phyloP scores from a whole-genome alignment of 2,113 vertebrate genomes.

The Emydura subglobosa region DNA sequence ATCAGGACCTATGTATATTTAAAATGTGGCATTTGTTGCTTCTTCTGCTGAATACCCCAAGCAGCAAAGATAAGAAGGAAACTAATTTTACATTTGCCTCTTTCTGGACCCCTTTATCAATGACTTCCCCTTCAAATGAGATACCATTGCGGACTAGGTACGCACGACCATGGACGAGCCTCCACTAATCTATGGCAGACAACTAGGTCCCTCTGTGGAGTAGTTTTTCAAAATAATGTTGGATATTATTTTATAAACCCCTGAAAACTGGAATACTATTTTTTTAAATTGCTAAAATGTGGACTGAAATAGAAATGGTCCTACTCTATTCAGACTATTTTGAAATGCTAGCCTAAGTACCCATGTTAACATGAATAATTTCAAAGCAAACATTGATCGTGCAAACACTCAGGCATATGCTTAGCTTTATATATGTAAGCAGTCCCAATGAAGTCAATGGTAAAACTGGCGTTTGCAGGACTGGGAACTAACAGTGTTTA shows the following conservation, averaged over 20 bases:
- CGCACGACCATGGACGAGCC: background rate
- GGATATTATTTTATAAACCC: background rate
- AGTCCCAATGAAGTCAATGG: background rate
- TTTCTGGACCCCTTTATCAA: background rate
- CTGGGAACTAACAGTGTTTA: background rate
- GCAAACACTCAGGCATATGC: background rate
- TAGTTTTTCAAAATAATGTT: background rate
- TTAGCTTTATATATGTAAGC: background rate
- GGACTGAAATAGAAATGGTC: background rate
- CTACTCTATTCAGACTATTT: background rate
- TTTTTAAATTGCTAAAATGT: background rate
- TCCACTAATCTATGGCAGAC: background rate
- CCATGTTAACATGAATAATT: background rate
- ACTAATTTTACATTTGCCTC: background rate
- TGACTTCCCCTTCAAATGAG: background rate
- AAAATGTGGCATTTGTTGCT: background rate
- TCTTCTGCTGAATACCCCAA: background rate
- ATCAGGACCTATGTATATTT: background rate
- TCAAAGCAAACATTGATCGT: background rate
- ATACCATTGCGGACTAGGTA: background rate
- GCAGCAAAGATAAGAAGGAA: background rate
- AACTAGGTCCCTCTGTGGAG: background rate
- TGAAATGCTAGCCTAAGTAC: background rate
- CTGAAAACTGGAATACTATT: background rate
- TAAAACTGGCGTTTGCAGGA: background rate